These are phyloP conservation scores for Drosophila sordidula DNA, from an alignment of 2,888 invertebrate species.

Conservation along the genomic window DNA sequence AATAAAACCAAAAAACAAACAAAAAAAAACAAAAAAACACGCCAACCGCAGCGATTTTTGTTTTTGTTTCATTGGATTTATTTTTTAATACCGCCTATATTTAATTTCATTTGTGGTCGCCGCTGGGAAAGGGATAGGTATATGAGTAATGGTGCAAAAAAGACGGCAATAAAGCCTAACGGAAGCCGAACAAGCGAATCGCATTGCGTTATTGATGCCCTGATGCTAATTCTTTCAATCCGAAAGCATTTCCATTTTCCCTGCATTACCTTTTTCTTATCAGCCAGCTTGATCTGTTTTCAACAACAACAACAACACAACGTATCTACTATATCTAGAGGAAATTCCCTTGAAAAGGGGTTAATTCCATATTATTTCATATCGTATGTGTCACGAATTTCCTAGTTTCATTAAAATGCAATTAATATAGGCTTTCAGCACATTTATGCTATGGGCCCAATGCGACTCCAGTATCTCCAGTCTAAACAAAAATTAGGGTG, in stretches of 20 bases:
- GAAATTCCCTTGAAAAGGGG: constrained; percentile 37
- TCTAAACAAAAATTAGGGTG: constrained; percentile 60
- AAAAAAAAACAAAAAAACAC: constrained; percentile 51
- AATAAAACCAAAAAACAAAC: constrained; percentile 41
- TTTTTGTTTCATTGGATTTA: constrained; percentile 40
- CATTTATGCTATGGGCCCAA: constrained; percentile 46
- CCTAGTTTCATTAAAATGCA: constrained; percentile 75
- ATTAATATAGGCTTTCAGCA: constrained; percentile 78
- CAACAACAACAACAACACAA: not conserved
- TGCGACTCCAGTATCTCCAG: constrained; percentile 16
- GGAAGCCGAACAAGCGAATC: constrained; percentile 12
- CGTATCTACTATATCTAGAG: not conserved
- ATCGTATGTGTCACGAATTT: constrained; percentile 27
- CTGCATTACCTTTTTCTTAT: constrained; percentile 26
- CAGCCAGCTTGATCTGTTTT: constrained; percentile 24
- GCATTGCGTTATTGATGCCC: constrained; percentile 31
- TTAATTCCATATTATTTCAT: constrained; percentile 19
- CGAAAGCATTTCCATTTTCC: constrained; percentile 3
- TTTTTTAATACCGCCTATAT: constrained; percentile 53
- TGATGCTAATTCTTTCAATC: constrained; percentile 31
- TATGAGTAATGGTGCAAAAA: constrained; percentile 11
- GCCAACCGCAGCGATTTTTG: constrained; percentile 66
- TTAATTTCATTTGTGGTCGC: constrained; percentile 75
- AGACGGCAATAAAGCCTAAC: constrained; percentile 22
- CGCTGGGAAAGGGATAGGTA: constrained; percentile 28